Evolutionary conservation across 2,888 invertebrate species (phyloP).

Genomic region (Drosophila colorata): DNA sequence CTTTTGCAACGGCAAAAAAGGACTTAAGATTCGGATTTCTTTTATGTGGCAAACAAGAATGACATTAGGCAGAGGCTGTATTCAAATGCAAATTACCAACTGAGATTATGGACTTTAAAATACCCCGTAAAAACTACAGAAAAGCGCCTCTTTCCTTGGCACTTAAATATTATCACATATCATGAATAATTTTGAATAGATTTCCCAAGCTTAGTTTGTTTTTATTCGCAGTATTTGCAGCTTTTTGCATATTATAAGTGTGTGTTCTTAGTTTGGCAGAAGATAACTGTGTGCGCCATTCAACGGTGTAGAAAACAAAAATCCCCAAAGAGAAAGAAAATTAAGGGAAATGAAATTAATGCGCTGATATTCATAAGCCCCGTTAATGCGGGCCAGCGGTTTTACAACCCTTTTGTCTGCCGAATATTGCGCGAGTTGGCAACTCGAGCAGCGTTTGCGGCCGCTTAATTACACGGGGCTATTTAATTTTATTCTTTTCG

Average conservation of each 20-base stretch:
- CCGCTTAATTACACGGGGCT: constrained; percentile 63
- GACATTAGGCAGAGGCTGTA: constrained; percentile 40
- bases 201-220: too few relatives aligned
- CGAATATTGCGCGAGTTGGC: constrained; percentile 33
- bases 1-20: too few relatives aligned
- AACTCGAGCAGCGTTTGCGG: constrained; percentile 42
- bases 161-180: not conserved
- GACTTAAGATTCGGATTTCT: not conserved
- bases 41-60: constrained; percentile 30
- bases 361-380: constrained; percentile 58
- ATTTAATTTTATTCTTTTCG: constrained; percentile 60
- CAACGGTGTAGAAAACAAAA: not conserved
- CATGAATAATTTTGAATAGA: too few relatives aligned
- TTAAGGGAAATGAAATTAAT: constrained; percentile 54
- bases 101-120: not conserved
- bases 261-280: not conserved
- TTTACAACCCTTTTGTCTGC: constrained; percentile 11
- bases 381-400: constrained; percentile 21
- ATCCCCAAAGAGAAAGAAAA: constrained; percentile 28
- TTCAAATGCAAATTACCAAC: constrained; percentile 1
- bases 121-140: not conserved
- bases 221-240: not conserved
- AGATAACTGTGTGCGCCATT: not conserved
- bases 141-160: too few relatives aligned
- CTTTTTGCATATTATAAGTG: not conserved